phyloP scores from a whole-genome alignment of 1,140 invertebrate genomes.

The Macrosteles quadrilineatus region DNA sequence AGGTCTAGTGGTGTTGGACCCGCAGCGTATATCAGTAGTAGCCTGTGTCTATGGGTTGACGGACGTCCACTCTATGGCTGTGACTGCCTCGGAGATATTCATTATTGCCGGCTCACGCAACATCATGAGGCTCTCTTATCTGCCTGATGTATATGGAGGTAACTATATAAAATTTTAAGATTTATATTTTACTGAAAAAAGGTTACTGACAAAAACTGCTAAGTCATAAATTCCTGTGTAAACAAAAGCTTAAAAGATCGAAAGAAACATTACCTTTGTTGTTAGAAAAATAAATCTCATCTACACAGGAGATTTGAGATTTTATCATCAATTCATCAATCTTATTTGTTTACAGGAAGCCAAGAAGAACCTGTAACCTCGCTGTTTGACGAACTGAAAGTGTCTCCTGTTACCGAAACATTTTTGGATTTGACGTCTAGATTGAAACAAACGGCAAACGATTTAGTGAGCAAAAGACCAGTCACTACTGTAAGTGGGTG shows the following conservation, averaged over 20 bases:
- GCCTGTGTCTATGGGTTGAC: conserved; percentile 54
- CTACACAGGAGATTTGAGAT: too few relatives aligned
- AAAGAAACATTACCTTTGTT: background rate
- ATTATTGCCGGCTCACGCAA: conserved; percentile 68
- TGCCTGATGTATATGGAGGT: conserved; percentile 53
- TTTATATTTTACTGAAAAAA: too few relatives aligned
- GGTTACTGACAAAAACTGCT: too few relatives aligned
- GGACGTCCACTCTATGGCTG: conserved; percentile 60
- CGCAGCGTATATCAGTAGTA: conserved; percentile 56
- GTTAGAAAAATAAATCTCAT: too few relatives aligned
- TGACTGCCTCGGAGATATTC: conserved; percentile 77
- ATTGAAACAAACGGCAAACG: conserved; percentile 37
- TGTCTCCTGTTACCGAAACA: conserved; percentile 34
- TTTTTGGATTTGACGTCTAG: conserved; percentile 38
- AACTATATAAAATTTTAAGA: conserved; percentile 30
- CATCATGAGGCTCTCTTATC: conserved; percentile 63
- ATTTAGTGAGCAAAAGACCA: conserved; percentile 23
- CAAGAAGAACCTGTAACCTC: conserved; percentile 4
- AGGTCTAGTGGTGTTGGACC: conserved; percentile 73
- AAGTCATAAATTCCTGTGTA: background rate
- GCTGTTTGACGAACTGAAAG: conserved; percentile 18
- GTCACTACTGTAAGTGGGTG: conserved; percentile 29
- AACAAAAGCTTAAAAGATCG: background rate
- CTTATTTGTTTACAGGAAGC: too few relatives aligned
- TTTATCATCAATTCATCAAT: too few relatives aligned